Base-by-base conservation (phyloP, 2,888 invertebrate genomes). In the Portevinia maculata region DNA sequence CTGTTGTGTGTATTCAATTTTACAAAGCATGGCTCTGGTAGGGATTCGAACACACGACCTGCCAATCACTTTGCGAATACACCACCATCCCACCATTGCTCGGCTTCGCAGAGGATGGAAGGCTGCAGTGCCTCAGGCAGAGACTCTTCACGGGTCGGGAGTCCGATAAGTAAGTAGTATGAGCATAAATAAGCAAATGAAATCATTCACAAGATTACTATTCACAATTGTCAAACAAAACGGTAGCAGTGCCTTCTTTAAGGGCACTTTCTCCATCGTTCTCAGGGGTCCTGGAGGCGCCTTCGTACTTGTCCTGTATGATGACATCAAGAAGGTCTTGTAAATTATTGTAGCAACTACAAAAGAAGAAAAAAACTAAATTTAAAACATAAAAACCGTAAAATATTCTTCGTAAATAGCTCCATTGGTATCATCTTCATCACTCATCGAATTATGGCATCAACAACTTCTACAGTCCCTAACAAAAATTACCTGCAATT, bases 261-360 rank as follows among this genome's bases (percentile, higher is more conserved):
- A 98, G 94, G 99, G 98, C 85, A 97, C 98, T 78, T 95, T 98
- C 93, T 98, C 98, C 89, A 98, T 98, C 91, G 93, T 98, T 69
- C 94, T 98, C 91, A 94, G 98, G 92, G 98, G 98, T 89, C 98
- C 97, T 81, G 98, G 98, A 87, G 98, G 97, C 87, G 98, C 98
- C 87, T 94, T 98, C 88, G 98, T 98, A 86, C 93, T 98, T 88
- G 97, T 97, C 87, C 92, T 98, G 88, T 98, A 98, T 89, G 98
- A 98, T 90, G 95, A 96, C 92, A 94, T 98, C 91, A 96, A 96
- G 92, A 94, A 94, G 88, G 88, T 94, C 87, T 87, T 90, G 89
- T 90, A 90, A 90, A 89, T 89, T 85, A 84, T 64, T 75, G 69
- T 83, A 84, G 76, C 83, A 59, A 57, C 78, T 19, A 71, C 57